Conservation (phyloP, 1,140 invertebrate genomes). For the Pseudomyrmex concolor region DNA sequence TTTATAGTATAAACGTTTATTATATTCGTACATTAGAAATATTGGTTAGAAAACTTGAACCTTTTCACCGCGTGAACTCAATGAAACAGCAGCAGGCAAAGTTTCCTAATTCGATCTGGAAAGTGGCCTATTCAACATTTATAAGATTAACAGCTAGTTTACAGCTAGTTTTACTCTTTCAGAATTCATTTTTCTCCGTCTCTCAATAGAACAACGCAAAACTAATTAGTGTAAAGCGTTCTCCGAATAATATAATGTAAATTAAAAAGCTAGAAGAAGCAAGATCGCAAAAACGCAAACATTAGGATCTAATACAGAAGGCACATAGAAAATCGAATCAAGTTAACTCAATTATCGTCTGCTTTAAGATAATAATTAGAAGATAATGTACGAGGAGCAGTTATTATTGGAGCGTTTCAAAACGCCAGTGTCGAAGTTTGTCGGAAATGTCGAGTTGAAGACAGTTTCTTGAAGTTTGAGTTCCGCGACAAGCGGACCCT, state of each 20-base stretch:
- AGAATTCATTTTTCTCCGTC: background rate
- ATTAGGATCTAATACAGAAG: background rate
- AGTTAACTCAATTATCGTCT: slow-evolving; percentile 64
- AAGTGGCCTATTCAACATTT: background rate
- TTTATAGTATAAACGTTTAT: too few species aligned
- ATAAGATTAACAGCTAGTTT: background rate
- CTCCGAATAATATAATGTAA: slow-evolving; percentile 17
- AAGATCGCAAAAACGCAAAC: background rate
- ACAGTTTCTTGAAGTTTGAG: slow-evolving; percentile 45
- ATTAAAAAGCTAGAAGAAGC: slow-evolving; percentile 30
- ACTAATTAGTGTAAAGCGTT: slow-evolving; percentile 6
- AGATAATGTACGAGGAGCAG: slow-evolving; percentile 62
- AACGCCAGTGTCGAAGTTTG: slow-evolving; percentile 52
- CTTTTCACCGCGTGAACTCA: slow-evolving; percentile 6
- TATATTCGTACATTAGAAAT: too few species aligned
- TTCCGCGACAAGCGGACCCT: slow-evolving; percentile 39
- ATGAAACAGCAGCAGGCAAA: background rate
- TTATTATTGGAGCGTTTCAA: slow-evolving; percentile 65
- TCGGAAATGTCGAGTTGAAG: slow-evolving; percentile 53
- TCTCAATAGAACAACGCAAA: background rate
- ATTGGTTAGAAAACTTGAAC: slow-evolving; percentile 1
- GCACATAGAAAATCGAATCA: slow-evolving; percentile 41
- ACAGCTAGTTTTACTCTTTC: slow-evolving; percentile 4
- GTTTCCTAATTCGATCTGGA: background rate
- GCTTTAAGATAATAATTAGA: slow-evolving; percentile 66